Evolutionary conservation across 2,888 invertebrate genomes (phyloP).

Genomic region (Eudemis profundana): DNA sequence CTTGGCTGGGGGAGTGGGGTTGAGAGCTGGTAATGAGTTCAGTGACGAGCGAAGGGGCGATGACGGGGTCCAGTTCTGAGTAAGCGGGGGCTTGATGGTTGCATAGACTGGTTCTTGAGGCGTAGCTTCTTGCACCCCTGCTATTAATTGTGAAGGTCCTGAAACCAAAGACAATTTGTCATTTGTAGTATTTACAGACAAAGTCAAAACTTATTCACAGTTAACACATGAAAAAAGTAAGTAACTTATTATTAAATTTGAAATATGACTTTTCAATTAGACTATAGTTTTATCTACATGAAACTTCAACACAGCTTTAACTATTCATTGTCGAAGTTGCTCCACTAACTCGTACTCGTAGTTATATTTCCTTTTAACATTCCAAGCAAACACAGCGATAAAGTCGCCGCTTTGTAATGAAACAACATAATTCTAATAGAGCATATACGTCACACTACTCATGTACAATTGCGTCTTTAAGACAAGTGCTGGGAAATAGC

Average conservation of each 20-base stretch:
- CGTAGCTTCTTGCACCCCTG: conserved; percentile 69
- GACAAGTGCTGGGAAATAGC: neutral
- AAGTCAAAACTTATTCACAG: neutral
- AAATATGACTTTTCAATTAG: neutral
- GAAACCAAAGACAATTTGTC: conserved; percentile 58
- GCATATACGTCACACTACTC: neutral
- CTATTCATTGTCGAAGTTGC: conserved; percentile 29
- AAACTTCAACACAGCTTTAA: conserved; percentile 14
- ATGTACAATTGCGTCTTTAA: neutral
- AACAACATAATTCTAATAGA: conserved; percentile 37
- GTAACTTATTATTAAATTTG: neutral
- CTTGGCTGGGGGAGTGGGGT: conserved; percentile 70
- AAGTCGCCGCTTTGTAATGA: conserved; percentile 59
- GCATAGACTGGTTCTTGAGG: conserved; percentile 80
- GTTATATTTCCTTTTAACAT: conserved; percentile 55
- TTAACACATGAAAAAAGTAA: neutral
- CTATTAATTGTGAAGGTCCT: conserved; percentile 79
- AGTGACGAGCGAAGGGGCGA: conserved; percentile 65
- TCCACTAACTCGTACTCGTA: conserved; percentile 23
- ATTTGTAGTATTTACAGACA: neutral
- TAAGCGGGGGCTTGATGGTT: conserved; percentile 71
- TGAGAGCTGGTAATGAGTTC: conserved; percentile 68
- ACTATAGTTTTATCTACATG: neutral
- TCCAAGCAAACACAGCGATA: conserved; percentile 63
- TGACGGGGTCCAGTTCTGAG: conserved; percentile 61